These are phyloP conservation scores for Stegodyphus mimosarum DNA, from an alignment of 1,140 invertebrate species.

Conservation along the genomic window DNA sequence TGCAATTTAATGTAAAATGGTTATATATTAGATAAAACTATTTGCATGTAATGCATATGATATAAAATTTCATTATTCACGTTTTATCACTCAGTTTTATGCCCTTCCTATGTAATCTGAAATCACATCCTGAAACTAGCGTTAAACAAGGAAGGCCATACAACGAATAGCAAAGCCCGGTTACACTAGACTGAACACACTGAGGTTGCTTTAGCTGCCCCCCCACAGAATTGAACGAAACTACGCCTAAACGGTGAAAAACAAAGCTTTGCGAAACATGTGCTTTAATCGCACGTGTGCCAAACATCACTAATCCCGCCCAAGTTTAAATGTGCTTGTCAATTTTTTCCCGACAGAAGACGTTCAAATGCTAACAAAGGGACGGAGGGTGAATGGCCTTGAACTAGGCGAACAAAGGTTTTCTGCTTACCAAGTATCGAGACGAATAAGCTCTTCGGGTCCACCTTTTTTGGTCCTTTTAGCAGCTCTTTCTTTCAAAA, in stretches of 20 bases:
- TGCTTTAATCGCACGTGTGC: slow-evolving; percentile 59
- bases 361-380: slow-evolving; percentile 53
- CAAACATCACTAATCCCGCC: slow-evolving; percentile 59
- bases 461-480: slow-evolving; percentile 81
- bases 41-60: too few species aligned
- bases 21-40: too few species aligned
- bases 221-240: slow-evolving; percentile 42
- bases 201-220: slow-evolving; percentile 18
- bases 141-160: slow-evolving; percentile 1
- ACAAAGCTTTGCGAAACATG: slow-evolving; percentile 57
- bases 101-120: too few species aligned
- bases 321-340: slow-evolving; percentile 58
- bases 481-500: slow-evolving; percentile 86
- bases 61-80: too few species aligned
- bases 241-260: slow-evolving; percentile 38
- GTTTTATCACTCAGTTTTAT: too few species aligned
- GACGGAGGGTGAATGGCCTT: slow-evolving; percentile 66
- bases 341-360: slow-evolving; percentile 60
- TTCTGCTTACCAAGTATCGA: slow-evolving; percentile 89
- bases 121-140: too few species aligned
- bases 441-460: slow-evolving; percentile 89
- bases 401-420: slow-evolving; percentile 66
- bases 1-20: too few species aligned
- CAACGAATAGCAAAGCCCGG: slow-evolving; percentile 40
- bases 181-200: slow-evolving; percentile 56